These are phyloP conservation scores for Endotricha flammealis DNA, from an alignment of 2,888 invertebrate genomes.

Conservation along the genomic window DNA sequence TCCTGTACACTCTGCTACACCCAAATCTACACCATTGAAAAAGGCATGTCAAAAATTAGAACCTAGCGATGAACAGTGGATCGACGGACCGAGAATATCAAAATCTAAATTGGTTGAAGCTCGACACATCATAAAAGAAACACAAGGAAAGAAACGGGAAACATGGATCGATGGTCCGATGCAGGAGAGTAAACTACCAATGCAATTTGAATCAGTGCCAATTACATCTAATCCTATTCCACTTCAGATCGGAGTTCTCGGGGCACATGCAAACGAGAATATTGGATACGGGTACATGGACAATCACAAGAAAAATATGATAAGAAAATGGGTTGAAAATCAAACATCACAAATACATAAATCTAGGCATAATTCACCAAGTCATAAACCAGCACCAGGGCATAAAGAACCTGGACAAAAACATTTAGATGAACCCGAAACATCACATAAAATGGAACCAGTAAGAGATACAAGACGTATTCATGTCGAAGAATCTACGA, in stretches of 20 bases:
- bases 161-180: constrained; percentile 98
- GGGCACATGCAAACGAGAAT: constrained; percentile 67
- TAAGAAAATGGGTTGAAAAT: constrained; percentile 94
- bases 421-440: constrained; percentile 45
- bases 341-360: constrained; percentile 90
- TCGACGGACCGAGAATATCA: constrained; percentile 95
- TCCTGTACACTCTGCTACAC: constrained; percentile 62
- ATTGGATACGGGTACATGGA: constrained; percentile 93
- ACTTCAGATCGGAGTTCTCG: constrained; percentile 61
- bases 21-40: constrained; percentile 76
- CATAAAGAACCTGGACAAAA: constrained; percentile 45
- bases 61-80: constrained; percentile 94
- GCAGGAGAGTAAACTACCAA: constrained; percentile 78
- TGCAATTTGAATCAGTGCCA: constrained; percentile 74
- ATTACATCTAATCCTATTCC: constrained; percentile 76
- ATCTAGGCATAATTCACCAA: constrained; percentile 77
- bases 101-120: constrained; percentile 90
- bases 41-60: constrained; percentile 65
- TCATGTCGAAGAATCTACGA: constrained; percentile 78
- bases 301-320: constrained; percentile 94
- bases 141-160: constrained; percentile 88
- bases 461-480: constrained; percentile 75
- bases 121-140: constrained; percentile 87
- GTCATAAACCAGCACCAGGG: constrained; percentile 46
- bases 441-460: constrained; percentile 63